These are phyloP conservation scores for Dicyrtoma fusca DNA, from an alignment of 2,888 invertebrate species.

Conservation along the genomic window DNA sequence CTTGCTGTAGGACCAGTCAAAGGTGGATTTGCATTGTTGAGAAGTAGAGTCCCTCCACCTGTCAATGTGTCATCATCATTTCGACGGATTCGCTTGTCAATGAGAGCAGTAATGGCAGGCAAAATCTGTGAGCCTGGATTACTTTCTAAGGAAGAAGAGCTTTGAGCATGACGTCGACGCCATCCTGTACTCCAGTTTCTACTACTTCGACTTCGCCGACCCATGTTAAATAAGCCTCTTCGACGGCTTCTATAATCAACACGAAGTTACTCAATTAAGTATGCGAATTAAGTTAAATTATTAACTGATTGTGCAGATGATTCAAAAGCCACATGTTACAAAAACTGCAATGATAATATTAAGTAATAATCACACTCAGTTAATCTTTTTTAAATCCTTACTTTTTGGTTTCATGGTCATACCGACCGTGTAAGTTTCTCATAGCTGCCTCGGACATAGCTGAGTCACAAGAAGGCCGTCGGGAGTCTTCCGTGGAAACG, in stretches of 20 bases:
- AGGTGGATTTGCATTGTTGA: slow-evolving; percentile 25
- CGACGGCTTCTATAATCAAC: neutral
- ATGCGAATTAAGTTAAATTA: neutral
- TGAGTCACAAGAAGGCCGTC: slow-evolving; percentile 52
- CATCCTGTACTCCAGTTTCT: slow-evolving; percentile 34
- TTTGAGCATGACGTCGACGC: slow-evolving; percentile 62
- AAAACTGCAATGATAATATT: neutral
- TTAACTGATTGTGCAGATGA: neutral
- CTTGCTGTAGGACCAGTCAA: slow-evolving; percentile 18
- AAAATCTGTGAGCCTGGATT: slow-evolving; percentile 64
- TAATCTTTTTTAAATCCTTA: neutral
- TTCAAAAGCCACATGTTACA: too few relatives aligned
- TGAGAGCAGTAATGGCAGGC: slow-evolving; percentile 52
- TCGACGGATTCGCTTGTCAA: slow-evolving; percentile 41
- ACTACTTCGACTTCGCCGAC: slow-evolving; percentile 39
- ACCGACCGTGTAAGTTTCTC: slow-evolving; percentile 60
- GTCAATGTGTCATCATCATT: slow-evolving; percentile 23
- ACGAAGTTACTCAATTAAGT: neutral
- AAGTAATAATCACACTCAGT: neutral
- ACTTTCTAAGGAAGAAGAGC: slow-evolving; percentile 80
- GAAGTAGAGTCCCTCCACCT: slow-evolving; percentile 12
- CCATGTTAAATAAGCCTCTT: slow-evolving; percentile 44
- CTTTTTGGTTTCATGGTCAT: slow-evolving; percentile 34
- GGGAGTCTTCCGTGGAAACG: slow-evolving; percentile 50
- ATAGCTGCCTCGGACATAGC: slow-evolving; percentile 47